Percentiles rank a stretch among this genome's conserved stretches.
Conservation (phyloP, 2,113 vertebrate genomes). For the Plotosus lineatus region DNA sequence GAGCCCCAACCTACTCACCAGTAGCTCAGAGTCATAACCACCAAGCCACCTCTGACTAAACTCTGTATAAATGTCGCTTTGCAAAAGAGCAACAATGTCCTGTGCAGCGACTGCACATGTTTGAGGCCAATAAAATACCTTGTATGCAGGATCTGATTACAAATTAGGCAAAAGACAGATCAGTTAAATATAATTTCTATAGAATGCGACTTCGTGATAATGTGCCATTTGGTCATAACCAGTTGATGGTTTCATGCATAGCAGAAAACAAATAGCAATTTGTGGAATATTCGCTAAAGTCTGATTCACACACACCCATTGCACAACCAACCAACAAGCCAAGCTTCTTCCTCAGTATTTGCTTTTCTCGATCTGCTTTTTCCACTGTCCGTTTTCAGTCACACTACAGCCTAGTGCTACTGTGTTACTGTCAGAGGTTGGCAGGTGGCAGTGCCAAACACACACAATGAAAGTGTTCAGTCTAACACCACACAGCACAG, state of each 20-base stretch:
- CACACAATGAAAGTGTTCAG: slow-evolving; percentile 45
- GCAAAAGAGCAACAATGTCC: no score
- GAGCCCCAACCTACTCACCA: no score
- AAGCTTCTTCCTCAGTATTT: neutral
- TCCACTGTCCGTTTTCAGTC: slow-evolving; percentile 42
- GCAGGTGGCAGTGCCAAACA: slow-evolving; percentile 40
- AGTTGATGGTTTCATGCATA: neutral
- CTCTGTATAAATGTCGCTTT: no score
- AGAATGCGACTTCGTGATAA: no score
- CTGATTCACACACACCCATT: neutral
- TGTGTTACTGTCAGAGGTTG: slow-evolving; percentile 39
- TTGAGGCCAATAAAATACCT: no score
- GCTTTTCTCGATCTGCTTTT: slow-evolving; percentile 9
- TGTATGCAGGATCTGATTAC: no score
- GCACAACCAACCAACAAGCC: neutral
- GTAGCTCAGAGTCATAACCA: no score
- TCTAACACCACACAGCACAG: slow-evolving; percentile 39
- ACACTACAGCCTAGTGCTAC: slow-evolving; percentile 25
- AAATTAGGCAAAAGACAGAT: no score
- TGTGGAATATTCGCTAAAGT: neutral
- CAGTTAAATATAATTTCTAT: no score
- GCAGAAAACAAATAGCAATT: neutral
- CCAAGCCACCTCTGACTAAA: no score
- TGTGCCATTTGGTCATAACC: no score
- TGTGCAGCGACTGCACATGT: no score